phyloP scores from a whole-genome alignment of 1,140 invertebrate species.

The Drosophila pruinosa region DNA sequence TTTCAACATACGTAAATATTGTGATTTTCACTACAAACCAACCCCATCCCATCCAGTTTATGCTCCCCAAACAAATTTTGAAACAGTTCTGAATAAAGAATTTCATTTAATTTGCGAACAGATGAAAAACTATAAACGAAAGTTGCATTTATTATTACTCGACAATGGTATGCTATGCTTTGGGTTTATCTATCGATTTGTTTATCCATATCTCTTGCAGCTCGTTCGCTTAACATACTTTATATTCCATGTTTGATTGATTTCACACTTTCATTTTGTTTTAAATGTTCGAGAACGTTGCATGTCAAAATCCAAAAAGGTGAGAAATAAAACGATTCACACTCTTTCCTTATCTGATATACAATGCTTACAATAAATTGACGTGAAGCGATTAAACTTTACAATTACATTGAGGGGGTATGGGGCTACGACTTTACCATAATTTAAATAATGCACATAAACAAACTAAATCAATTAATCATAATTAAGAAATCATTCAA shows the following conservation, averaged over 20 bases:
- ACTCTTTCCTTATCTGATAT: constrained; percentile 3
- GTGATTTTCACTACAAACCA: constrained; percentile 31
- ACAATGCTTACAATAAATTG: constrained; percentile 49
- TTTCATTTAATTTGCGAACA: constrained; percentile 38
- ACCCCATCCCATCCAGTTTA: not conserved
- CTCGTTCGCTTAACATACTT: constrained; percentile 31
- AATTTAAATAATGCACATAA: constrained; percentile 40
- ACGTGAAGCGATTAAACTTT: constrained; percentile 26
- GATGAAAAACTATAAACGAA: constrained; percentile 23
- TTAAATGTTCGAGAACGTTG: not conserved
- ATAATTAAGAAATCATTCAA: constrained; percentile 25
- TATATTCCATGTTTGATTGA: constrained; percentile 13
- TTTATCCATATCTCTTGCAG: constrained; percentile 18
- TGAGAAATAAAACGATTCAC: not conserved
- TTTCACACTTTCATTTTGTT: constrained; percentile 5
- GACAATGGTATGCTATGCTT: not conserved
- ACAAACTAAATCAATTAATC: constrained; percentile 24
- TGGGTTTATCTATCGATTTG: not conserved
- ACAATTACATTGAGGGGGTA: constrained; percentile 25
- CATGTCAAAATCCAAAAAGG: constrained; percentile 3
- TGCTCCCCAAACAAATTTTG: constrained; percentile 8
- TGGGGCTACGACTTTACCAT: constrained; percentile 25
- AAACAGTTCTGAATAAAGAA: constrained; percentile 46
- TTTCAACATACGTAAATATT: constrained; percentile 37
- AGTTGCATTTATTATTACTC: constrained; percentile 25